Conservation (phyloP, 2,888 invertebrate species). For the Mayetiola destructor region DNA sequence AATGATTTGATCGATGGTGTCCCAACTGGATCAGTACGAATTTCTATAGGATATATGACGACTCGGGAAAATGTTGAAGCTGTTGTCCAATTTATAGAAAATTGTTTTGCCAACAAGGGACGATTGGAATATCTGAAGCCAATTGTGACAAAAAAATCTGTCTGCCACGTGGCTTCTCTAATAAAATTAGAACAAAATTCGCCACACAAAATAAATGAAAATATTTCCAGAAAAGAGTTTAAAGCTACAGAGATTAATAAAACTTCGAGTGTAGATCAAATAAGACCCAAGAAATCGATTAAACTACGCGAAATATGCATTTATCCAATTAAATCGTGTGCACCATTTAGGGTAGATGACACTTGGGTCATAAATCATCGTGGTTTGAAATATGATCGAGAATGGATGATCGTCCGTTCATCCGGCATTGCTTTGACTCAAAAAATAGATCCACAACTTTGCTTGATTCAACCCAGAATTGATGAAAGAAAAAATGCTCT, state of each 20-base stretch:
- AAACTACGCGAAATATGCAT: constrained; percentile 43
- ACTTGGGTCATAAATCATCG: constrained; percentile 59
- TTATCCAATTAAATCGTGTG: constrained; percentile 88
- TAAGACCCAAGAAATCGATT: constrained; percentile 20
- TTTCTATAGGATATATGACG: constrained; percentile 88
- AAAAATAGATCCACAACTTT: constrained; percentile 66
- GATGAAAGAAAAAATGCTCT: constrained; percentile 43
- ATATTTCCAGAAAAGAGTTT: background rate
- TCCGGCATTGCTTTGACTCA: constrained; percentile 76
- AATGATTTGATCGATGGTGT: constrained; percentile 67
- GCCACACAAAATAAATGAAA: too few species aligned
- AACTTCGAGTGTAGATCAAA: background rate
- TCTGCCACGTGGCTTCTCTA: too few species aligned
- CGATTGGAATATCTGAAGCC: constrained; percentile 21
- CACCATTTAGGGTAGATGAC: constrained; percentile 48
- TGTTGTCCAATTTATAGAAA: constrained; percentile 56
- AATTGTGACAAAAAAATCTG: too few species aligned
- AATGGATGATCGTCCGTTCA: constrained; percentile 83
- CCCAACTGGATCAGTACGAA: constrained; percentile 84
- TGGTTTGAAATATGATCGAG: constrained; percentile 77
- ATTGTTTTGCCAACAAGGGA: constrained; percentile 40
- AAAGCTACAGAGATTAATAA: background rate
- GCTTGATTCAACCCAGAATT: constrained; percentile 59
- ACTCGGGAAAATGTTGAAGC: constrained; percentile 53
- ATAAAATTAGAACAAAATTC: background rate